Evolutionary conservation across 2,888 invertebrate species (phyloP), one percentile per base, ranked within the genome.

Genomic region (Hyposoter dolosus): DNA sequence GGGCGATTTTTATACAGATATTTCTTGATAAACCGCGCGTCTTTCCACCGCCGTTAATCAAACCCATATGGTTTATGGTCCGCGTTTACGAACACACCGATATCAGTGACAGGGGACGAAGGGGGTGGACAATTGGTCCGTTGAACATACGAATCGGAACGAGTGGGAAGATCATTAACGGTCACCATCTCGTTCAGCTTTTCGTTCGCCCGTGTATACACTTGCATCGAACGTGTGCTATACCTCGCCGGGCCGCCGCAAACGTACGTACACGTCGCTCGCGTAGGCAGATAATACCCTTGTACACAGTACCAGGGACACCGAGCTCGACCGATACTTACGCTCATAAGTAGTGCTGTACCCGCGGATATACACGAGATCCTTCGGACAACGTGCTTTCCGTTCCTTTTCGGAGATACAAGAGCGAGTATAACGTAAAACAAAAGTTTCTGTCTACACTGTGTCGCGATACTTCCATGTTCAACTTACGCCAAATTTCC

Each of bases 131-230:
- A 40, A 71, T 82, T 69, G 35, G 40, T 63, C 76, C 71, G 23
- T 75, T 69, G 77, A 87, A 87, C 84, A 84, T 79, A 83, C 84
- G 86, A 88, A 88, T 85, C 45, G 65, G 71, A 69, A 15, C 65
- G 87, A 86, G 89, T 89, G 88, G 89, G 89, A 81, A 84, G 88
- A 89, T 89, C 89, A 89, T 89, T 89, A 89, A 88, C 88, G 87
- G 84, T 87, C 84, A 82, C 83, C 74, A 72, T 85, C 72, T 71
- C 69, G 56, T 66, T 79, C 47, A 71, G 65, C 76, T 12, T 77
- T 56, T 82, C 71, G 53, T 76, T 19, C 68, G 66, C 60, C 28
- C 77, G 82, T 85, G 82, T 84, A 87, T 77, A 88, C 79, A 85
- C 89, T 89, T 86, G 85, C 85, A 84, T 88, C 84, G 63, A 87